A percentile compares a stretch with the other conserved stretches of the same genome.
Conservation (phyloP, 2,888 invertebrate genomes). For the Eulithis prunata region DNA sequence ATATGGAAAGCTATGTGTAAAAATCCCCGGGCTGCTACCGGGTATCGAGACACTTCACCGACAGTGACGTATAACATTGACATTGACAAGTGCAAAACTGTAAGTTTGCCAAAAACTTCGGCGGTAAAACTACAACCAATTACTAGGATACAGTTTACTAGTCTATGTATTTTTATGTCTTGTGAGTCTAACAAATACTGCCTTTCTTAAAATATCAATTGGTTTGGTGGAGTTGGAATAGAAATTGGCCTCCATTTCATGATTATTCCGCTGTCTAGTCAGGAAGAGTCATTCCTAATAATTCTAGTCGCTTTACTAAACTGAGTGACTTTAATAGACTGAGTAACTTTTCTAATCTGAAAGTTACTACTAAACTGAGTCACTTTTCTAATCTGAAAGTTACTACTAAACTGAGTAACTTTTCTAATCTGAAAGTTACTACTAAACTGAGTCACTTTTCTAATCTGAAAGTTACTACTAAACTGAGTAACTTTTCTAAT, state of each 20-base stretch:
- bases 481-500: slow-evolving; percentile 20
- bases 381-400: slow-evolving; percentile 18
- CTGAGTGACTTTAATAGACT: background rate
- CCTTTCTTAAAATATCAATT: slow-evolving; percentile 72
- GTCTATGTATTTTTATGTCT: slow-evolving; percentile 63
- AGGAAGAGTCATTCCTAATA: slow-evolving; percentile 34
- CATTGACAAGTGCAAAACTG: slow-evolving; percentile 28
- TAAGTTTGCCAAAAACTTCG: slow-evolving; percentile 37
- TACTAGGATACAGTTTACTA: slow-evolving; percentile 65
- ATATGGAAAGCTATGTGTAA: slow-evolving; percentile 75
- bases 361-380: slow-evolving; percentile 9
- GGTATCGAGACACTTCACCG: slow-evolving; percentile 35
- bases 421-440: slow-evolving; percentile 2
- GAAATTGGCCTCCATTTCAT: slow-evolving; percentile 32
- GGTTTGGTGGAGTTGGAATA: slow-evolving; percentile 51
- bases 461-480: background rate
- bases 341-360: slow-evolving; percentile 2
- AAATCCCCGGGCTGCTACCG: slow-evolving; percentile 27
- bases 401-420: background rate
- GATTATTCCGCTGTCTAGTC: slow-evolving; percentile 37
- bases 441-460: slow-evolving; percentile 15
- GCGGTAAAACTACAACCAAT: slow-evolving; percentile 59
- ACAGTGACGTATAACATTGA: slow-evolving; percentile 38
- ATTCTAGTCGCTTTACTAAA: slow-evolving; percentile 36
- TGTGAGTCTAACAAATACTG: slow-evolving; percentile 78